phyloP scores from a whole-genome alignment of 2,797 vertebrate species.

The Sitta carolinensis region DNA sequence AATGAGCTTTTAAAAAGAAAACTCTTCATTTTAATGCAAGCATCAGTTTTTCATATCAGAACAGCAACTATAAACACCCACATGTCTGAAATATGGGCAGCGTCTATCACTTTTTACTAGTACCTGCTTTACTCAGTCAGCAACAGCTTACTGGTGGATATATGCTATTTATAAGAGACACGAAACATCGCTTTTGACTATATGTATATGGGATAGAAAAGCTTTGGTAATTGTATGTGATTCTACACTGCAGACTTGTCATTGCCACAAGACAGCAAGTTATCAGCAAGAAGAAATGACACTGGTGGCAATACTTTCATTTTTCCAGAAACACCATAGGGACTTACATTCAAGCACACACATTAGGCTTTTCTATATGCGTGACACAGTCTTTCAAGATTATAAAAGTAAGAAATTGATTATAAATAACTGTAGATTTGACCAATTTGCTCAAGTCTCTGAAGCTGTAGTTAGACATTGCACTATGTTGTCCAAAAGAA shows the following conservation, averaged over 20 bases:
- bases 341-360: conserved; percentile 59
- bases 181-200: conserved; percentile 51
- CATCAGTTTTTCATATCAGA: conserved; percentile 37
- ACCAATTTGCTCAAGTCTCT: conserved; percentile 39
- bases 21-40: conserved; percentile 12
- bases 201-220: conserved; percentile 65
- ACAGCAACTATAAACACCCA: conserved; percentile 49
- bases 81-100: conserved; percentile 12
- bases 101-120: conserved; percentile 35
- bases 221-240: conserved; percentile 70
- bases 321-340: conserved; percentile 46
- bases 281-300: conserved; percentile 51
- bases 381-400: conserved; percentile 29
- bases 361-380: not conserved
- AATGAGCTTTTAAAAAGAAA: conserved; percentile 23
- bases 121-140: conserved; percentile 42
- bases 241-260: conserved; percentile 60
- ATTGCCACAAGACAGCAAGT: conserved; percentile 61
- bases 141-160: conserved; percentile 23
- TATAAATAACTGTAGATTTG: conserved; percentile 11
- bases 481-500: not conserved
- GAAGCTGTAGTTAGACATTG: conserved; percentile 1
- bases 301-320: conserved; percentile 24
- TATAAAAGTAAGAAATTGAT: conserved; percentile 26
- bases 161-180: conserved; percentile 29